These are phyloP conservation scores for Halisarca cf. caerulea DNA, from an alignment of 37 sponge, comb jelly and placozoan genomes.

Conservation along the genomic window DNA sequence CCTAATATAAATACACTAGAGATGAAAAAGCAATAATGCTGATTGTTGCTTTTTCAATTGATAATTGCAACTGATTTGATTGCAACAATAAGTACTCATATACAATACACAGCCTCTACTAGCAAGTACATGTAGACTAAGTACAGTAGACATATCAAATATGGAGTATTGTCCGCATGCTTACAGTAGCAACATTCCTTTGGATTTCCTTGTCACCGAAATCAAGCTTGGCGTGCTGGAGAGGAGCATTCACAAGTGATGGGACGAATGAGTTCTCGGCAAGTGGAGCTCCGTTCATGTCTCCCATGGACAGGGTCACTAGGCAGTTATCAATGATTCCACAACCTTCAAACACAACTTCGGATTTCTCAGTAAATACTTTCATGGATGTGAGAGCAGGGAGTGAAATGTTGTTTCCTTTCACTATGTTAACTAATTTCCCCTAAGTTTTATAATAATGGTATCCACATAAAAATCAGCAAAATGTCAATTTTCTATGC, in stretches of 20 bases:
- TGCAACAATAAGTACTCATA: too few relatives aligned
- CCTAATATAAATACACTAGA: too few relatives aligned
- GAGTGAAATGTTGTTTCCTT: background rate
- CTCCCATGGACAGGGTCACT: background rate
- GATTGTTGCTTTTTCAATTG: too few relatives aligned
- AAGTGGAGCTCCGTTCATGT: conserved; percentile 5
- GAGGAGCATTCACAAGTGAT: conserved; percentile 52
- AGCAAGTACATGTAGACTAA: too few relatives aligned
- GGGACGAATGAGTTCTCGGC: conserved; percentile 59
- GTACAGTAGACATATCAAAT: too few relatives aligned
- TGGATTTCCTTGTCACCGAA: conserved; percentile 17
- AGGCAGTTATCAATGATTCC: background rate
- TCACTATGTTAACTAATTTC: background rate
- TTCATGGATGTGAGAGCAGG: conserved; percentile 35
- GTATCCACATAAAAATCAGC: too few relatives aligned
- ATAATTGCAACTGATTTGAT: too few relatives aligned
- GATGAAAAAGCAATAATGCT: too few relatives aligned
- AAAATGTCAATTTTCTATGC: too few relatives aligned
- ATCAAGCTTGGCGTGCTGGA: conserved; percentile 35
- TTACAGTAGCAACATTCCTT: background rate
- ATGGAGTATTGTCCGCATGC: too few relatives aligned
- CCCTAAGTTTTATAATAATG: too few relatives aligned
- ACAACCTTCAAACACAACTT: conserved; percentile 35
- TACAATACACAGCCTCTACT: too few relatives aligned
- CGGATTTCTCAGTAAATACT: conserved; percentile 35